phyloP scores from a whole-genome alignment of 2,888 invertebrate genomes.

The Dolichomitus sp. region DNA sequence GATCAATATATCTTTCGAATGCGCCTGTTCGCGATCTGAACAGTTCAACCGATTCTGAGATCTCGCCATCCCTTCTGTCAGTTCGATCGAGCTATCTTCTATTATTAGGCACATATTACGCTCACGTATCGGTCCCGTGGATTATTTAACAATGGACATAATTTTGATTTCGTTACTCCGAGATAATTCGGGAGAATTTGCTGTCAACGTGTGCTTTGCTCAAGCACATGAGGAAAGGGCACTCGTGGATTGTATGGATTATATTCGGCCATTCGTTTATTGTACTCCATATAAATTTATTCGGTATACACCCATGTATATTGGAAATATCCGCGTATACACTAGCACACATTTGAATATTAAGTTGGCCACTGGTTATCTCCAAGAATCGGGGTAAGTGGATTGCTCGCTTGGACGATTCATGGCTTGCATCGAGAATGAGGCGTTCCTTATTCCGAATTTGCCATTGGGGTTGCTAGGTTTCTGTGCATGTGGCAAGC shows the following conservation, averaged over 20 bases:
- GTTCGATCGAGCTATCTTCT: too few species aligned
- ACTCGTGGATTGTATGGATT: not conserved
- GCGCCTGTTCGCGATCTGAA: too few species aligned
- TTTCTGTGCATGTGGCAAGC: constrained; percentile 57
- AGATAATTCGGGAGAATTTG: too few species aligned
- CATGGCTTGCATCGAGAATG: constrained; percentile 71
- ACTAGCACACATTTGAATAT: constrained; percentile 48
- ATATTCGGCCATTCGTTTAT: not conserved
- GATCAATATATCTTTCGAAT: too few species aligned
- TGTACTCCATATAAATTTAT: not conserved
- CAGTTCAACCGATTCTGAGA: too few species aligned
- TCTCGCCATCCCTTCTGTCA: too few species aligned
- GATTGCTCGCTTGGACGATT: constrained; percentile 51
- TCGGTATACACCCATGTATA: not conserved
- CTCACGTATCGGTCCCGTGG: too few species aligned
- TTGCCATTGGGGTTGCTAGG: constrained; percentile 66
- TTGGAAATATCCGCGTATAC: not conserved
- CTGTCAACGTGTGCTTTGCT: too few species aligned
- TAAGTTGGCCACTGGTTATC: constrained; percentile 66
- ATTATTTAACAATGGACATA: too few species aligned
- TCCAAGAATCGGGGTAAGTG: constrained; percentile 43
- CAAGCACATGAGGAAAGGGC: not conserved
- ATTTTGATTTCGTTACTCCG: too few species aligned
- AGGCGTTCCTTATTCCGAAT: constrained; percentile 73
- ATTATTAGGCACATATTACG: too few species aligned